phyloP scores from a whole-genome alignment of 2,888 invertebrate genomes.

The Eupithecia subfuscata region DNA sequence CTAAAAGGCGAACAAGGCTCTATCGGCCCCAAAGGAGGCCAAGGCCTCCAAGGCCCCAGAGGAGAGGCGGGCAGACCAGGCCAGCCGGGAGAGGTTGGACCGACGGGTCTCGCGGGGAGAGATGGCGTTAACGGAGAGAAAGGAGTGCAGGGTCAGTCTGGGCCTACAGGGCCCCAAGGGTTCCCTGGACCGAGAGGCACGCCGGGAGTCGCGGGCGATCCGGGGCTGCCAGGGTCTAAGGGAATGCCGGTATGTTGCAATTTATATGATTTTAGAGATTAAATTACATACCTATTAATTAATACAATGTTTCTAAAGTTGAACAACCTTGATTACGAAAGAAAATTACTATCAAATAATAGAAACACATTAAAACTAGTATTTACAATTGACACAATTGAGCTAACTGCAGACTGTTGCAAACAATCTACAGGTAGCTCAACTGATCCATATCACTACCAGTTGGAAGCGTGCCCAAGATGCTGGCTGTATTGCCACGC shows the following conservation, averaged over 20 bases:
- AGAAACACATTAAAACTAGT: too few relatives aligned
- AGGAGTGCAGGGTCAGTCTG: constrained; percentile 88
- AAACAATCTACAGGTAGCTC: too few relatives aligned
- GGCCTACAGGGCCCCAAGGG: constrained; percentile 90
- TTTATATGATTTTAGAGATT: too few relatives aligned
- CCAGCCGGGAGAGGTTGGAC: constrained; percentile 89
- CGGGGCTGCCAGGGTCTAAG: constrained; percentile 89
- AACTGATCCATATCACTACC: too few relatives aligned
- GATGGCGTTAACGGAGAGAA: constrained; percentile 93
- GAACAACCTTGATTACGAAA: too few relatives aligned
- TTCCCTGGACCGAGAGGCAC: constrained; percentile 92
- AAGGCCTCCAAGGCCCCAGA: constrained; percentile 91
- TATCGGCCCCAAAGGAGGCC: constrained; percentile 90
- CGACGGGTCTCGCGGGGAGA: constrained; percentile 89
- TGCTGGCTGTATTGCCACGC: too few relatives aligned
- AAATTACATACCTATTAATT: too few relatives aligned
- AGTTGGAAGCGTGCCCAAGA: too few relatives aligned
- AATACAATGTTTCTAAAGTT: too few relatives aligned
- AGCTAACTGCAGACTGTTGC: too few relatives aligned
- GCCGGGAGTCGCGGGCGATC: constrained; percentile 89
- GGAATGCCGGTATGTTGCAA: constrained; percentile 86
- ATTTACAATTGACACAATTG: too few relatives aligned
- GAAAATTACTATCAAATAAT: too few relatives aligned
- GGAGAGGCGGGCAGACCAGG: constrained; percentile 93
- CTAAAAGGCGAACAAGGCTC: constrained; percentile 91